Conservation (phyloP, 2,888 invertebrate genomes). For the Psococerastis gibbosa region DNA sequence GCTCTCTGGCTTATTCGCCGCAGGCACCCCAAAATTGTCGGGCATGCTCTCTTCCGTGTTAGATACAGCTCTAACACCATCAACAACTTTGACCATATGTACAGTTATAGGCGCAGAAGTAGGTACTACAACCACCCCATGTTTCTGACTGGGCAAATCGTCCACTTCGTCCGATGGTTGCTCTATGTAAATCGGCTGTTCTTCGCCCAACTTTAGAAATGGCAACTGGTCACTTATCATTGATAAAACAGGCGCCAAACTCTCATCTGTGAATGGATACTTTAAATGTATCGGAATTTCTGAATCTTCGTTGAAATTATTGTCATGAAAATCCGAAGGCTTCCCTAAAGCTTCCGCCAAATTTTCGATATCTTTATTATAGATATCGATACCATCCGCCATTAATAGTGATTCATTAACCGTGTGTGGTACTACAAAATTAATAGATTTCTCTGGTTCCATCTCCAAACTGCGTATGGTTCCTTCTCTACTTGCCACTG, state of each 20-base stretch:
- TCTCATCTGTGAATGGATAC: neutral
- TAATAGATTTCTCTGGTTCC: too few relatives aligned
- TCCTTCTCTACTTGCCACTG: too few relatives aligned
- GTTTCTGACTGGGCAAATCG: neutral
- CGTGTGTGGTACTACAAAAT: too few relatives aligned
- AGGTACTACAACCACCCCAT: slow-evolving; percentile 1
- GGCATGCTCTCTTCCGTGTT: neutral
- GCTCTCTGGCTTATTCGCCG: too few relatives aligned
- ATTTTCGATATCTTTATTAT: neutral
- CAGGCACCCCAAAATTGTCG: too few relatives aligned
- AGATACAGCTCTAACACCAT: neutral
- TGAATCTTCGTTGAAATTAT: neutral
- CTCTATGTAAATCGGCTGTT: neutral
- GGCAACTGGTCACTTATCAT: slow-evolving; percentile 7
- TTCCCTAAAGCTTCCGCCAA: neutral
- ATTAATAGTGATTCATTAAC: too few relatives aligned
- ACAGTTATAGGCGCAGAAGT: neutral
- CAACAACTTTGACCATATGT: slow-evolving; percentile 2
- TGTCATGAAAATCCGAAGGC: neutral
- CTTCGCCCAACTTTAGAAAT: slow-evolving; percentile 3
- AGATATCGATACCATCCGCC: too few relatives aligned
- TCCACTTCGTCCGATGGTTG: neutral
- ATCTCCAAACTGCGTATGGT: too few relatives aligned
- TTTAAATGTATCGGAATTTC: neutral
- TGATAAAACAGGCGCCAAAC: neutral